Evolutionary conservation across 2,113 vertebrate species (phyloP).

Genomic region (Manacus vitellinus): DNA sequence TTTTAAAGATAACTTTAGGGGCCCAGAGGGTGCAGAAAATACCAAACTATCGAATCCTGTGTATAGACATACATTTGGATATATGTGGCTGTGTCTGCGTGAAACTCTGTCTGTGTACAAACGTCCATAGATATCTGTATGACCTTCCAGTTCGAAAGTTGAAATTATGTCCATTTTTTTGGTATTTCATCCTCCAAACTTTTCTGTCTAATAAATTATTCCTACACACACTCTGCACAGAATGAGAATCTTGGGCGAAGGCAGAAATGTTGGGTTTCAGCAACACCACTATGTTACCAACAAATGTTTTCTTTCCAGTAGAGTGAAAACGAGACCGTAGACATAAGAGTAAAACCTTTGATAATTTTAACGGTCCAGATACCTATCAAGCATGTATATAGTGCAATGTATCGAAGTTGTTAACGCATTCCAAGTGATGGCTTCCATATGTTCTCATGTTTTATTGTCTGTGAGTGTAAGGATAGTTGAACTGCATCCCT

Average conservation of each 20-base stretch:
- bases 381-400: conserved; percentile 56
- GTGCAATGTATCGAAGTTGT: conserved; percentile 44
- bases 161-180: conserved; percentile 8
- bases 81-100: conserved; percentile 11
- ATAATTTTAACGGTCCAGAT: conserved; percentile 30
- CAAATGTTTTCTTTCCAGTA: conserved; percentile 18
- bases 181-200: conserved; percentile 35
- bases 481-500: conserved; percentile 12
- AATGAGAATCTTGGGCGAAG: neutral
- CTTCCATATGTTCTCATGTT: conserved; percentile 61
- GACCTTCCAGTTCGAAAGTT: conserved; percentile 19
- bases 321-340: neutral
- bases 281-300: neutral
- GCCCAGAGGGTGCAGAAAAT: conserved; percentile 65
- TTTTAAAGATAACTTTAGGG: conserved; percentile 75
- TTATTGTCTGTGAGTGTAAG: conserved; percentile 49
- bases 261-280: conserved; percentile 7
- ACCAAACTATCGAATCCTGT: conserved; percentile 29
- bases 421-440: conserved; percentile 38
- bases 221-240: conserved; percentile 4
- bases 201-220: conserved; percentile 33
- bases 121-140: conserved; percentile 22
- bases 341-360: conserved; percentile 25
- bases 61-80: conserved; percentile 46
- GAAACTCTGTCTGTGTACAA: conserved; percentile 21